Percentiles rank a stretch among this genome's conserved stretches.
Evolutionary conservation across 2,797 vertebrate species (phyloP).

Genomic region (Mus spretus): DNA sequence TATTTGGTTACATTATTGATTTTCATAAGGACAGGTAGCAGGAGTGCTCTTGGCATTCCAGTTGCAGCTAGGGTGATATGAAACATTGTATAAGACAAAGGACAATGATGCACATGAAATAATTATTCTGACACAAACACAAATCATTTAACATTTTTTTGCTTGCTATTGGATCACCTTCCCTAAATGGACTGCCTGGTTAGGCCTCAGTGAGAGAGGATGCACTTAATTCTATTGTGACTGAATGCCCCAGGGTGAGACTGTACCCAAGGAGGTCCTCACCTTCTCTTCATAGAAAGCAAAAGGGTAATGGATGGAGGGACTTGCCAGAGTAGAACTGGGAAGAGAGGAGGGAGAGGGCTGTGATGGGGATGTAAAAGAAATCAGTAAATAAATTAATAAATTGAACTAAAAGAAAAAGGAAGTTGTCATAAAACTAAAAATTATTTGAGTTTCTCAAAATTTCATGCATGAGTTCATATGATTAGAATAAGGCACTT

Average conservation of each 20-base stretch:
- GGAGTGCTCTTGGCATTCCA: neutral
- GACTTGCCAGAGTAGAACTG: neutral
- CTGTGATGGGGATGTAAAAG: neutral
- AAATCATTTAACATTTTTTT: neutral
- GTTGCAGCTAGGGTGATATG: neutral
- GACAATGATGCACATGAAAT: neutral
- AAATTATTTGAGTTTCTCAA: constrained; percentile 35
- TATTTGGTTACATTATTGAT: neutral
- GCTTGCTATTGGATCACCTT: neutral
- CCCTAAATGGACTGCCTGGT: neutral
- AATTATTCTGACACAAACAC: neutral
- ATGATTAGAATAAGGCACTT: constrained; percentile 15
- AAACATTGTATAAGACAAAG: neutral
- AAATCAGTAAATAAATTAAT: neutral
- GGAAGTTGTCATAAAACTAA: constrained; percentile 5
- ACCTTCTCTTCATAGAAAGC: neutral
- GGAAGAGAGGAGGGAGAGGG: neutral
- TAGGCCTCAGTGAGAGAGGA: neutral
- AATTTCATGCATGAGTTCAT: neutral
- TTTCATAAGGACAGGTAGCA: neutral
- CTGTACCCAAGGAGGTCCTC: neutral
- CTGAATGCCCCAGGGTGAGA: too few relatives aligned
- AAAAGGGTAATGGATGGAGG: neutral
- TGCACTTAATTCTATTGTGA: neutral
- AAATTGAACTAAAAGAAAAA: neutral